Evolutionary conservation across 2,888 invertebrate species (phyloP), one percentile per base, ranked within the genome.

Genomic region (Pyrocoelia pectoralis): DNA sequence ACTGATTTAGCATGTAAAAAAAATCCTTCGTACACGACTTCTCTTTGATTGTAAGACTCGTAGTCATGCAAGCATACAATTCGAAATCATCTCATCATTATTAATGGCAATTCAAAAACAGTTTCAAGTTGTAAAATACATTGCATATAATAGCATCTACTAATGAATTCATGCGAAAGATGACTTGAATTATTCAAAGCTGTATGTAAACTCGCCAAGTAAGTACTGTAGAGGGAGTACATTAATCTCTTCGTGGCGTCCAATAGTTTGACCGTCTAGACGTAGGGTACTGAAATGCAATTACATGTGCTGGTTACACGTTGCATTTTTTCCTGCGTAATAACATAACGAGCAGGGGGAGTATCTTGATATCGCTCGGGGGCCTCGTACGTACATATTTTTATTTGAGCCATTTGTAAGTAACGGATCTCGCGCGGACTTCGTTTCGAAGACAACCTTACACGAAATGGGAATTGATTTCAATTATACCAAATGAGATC

Each of bases 281-380:
- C 65, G 60, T n/a, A 65, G 65, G 65, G 65, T 60, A 65, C 65
- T 60, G 60, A 60, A 65, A 65, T 60, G 65, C 60, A 65, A 65
- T 65, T 65, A 65, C 72, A 72, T 72, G 69, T 72, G 70, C 71
- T 66, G 68, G 71, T 68, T 69, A 72, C 72, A 72, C 71, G 72
- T 72, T 72, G 71, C 70, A 70, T 68, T 72, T 72, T 71, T 72
- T 69, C 67, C 67, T 57, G 64, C 66, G 68, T 71, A 70, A 70
- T 70, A 70, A 70, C 70, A 68, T 72, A 72, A 72, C 72, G 70
- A 72, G 72, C 66, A 65, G 66, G 65, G 70, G 71, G 60, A 60
- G 59, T 59, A 59, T 46, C 19, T 54, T 33, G 53, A 54, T 48
- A 62, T 60, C 68, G 66, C 61, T 65, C 55, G 65, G 65, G 67